A percentile compares a stretch with the other conserved stretches of the same genome.
Conservation (phyloP, 2,797 vertebrate genomes). For the Chanos chanos region DNA sequence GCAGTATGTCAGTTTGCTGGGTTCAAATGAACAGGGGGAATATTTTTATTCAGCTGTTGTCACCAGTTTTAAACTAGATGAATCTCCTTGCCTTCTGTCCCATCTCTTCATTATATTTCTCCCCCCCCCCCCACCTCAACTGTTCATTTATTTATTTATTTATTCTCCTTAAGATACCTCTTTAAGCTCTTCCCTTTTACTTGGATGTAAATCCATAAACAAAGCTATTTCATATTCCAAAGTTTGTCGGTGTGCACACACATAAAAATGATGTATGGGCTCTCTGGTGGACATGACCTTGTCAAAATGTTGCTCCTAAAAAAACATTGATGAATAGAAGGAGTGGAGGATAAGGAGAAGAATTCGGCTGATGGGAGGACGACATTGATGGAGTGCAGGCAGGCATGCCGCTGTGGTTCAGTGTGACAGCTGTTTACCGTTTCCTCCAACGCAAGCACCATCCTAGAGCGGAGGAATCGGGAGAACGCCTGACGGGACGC, state of each 20-base stretch:
- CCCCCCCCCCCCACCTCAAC: too few species aligned
- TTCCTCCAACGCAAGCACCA: constrained; percentile 37
- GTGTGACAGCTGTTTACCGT: constrained; percentile 71
- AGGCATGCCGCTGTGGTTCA: constrained; percentile 44
- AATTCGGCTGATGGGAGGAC: constrained; percentile 73
- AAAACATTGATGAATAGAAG: constrained; percentile 71
- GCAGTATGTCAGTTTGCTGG: too few species aligned
- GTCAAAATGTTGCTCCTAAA: constrained; percentile 67
- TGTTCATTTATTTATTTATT: too few species aligned
- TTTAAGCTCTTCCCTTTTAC: constrained; percentile 13
- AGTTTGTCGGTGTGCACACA: constrained; percentile 30
- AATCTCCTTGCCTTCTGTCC: too few species aligned
- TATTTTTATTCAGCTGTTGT: too few species aligned
- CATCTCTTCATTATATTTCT: too few species aligned
- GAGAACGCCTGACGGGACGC: constrained; percentile 26
- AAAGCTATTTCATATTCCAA: constrained; percentile 30
- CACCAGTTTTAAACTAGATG: too few species aligned
- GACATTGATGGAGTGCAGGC: constrained; percentile 66
- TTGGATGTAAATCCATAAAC: constrained; percentile 36
- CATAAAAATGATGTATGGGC: constrained; percentile 42
- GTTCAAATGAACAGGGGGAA: too few species aligned
- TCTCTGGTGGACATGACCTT: constrained; percentile 68
- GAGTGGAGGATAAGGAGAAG: constrained; percentile 42
- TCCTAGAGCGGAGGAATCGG: constrained; percentile 4
- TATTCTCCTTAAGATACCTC: constrained; percentile 19